phyloP scores from a whole-genome alignment of 2,888 invertebrate species.

The Luffia ferchaultella region DNA sequence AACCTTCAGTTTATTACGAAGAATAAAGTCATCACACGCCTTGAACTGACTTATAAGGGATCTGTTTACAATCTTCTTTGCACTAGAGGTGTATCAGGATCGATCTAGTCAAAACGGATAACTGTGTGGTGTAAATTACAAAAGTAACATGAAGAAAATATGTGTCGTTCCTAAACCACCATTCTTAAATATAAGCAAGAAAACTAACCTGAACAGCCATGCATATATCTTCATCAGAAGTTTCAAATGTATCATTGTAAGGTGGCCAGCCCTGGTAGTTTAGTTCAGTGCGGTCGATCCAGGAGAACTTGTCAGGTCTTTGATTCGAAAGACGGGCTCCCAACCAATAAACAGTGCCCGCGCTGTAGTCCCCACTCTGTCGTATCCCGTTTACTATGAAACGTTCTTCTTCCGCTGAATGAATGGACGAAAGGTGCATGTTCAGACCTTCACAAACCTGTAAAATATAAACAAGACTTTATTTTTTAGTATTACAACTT shows the following conservation, averaged over 20 bases:
- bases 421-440: slow-evolving; percentile 74
- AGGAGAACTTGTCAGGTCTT: slow-evolving; percentile 40
- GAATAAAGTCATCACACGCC: too few species aligned
- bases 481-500: background rate
- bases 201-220: slow-evolving; percentile 45
- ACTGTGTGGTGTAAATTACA: too few species aligned
- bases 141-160: too few species aligned
- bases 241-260: slow-evolving; percentile 53
- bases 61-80: too few species aligned
- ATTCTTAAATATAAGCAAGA: too few species aligned
- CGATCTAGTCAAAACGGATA: too few species aligned
- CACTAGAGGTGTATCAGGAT: too few species aligned
- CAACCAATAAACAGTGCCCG: slow-evolving; percentile 78
- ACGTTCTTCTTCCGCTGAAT: slow-evolving; percentile 73
- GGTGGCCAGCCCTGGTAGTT: slow-evolving; percentile 73
- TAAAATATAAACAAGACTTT: slow-evolving; percentile 8
- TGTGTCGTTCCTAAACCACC: too few species aligned
- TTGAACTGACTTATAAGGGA: too few species aligned
- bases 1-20: too few species aligned
- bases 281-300: slow-evolving; percentile 72
- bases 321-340: slow-evolving; percentile 55
- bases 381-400: slow-evolving; percentile 75
- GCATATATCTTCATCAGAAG: slow-evolving; percentile 31
- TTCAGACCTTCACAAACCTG: slow-evolving; percentile 76
- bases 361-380: slow-evolving; percentile 74